Evolutionary conservation across 2,888 invertebrate species (phyloP), one percentile per base, ranked within the genome.

Genomic region (Nymphalis urticae): DNA sequence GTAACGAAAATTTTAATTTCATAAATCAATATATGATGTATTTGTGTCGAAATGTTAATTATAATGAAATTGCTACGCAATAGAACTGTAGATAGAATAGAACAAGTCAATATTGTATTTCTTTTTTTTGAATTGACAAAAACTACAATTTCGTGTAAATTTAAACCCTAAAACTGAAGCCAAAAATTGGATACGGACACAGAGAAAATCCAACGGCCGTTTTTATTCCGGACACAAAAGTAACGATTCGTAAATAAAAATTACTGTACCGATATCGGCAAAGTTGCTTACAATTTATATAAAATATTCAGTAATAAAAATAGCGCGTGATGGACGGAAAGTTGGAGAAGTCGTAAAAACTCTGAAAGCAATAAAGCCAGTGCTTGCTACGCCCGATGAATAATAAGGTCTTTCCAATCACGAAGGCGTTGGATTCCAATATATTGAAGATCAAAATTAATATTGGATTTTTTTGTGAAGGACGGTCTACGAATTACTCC

Each of bases 291-390:
- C 36, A 62, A 56, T 69, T 62, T 64, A 64, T 69, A 56, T 66
- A 48, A 70, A 70, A 70, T 66, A 66, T 70, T 66, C 63, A 66
- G 65, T 36, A 70, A 66, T 70, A 70, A 70, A 66, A 68, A 68
- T 32, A 63, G 59, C 58, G 66, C 69, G 69, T 54, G 69, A 69
- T 63, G 69, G 66, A 66, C 66, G 69, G 53, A 58, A 58, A 58
- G 63, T 66, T 66, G 58, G 42, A 59, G 48, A 66, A 63, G 63
- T 50, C 62, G 62, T 66, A 66, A 70, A 71, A 66, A 68, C 50
- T 59, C 68, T 63, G 50, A 32, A 63, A 42, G 71, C 63, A 65
- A 68, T 71, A 71, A 71, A 71, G 61, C 68, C 71, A 32, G 36
- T 48, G 48, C 69, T 66, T 53, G 51, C 60, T 62, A 63, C 68